Evolutionary conservation across 2,113 vertebrate species (phyloP), one percentile per base, ranked within the genome.

Genomic region (Osmerus mordax): DNA sequence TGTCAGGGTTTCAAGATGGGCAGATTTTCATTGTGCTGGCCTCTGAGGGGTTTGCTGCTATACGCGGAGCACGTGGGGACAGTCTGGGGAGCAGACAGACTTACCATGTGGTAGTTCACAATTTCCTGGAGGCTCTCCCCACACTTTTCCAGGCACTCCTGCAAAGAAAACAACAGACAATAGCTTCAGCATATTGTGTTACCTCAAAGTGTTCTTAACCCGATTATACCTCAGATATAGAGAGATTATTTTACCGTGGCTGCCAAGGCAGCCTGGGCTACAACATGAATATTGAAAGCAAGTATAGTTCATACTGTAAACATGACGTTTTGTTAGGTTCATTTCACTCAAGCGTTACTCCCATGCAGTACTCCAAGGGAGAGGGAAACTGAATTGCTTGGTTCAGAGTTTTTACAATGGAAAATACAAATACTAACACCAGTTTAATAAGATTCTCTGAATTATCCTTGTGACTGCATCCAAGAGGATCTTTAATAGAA

Each of bases 91-190:
- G 29, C 21, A 54, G 51, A 21, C 8, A 4, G 41, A 78, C 93
- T 89, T 82, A 99, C 97, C 94, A 96, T 99, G 90, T 99, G 97
- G 78, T 97, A 97, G 92, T 97, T 99, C 78, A 96, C 94, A 90
- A 97, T 97, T 85, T 99, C 97, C 87, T 99, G 97, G 52, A 99
- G 93, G 78, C 96, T 97, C 84, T 97, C 96, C 15, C 96, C 94
- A 4, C 96, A 99, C 79, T 98, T 95, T 82, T 98, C 95, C 81
- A 99, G 90, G 77, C 95, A 99, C 82, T 96, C 96, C 97, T 99
- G 83, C 64, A 80, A 82, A 72, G 23, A 85, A 79, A 80, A 85
- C 13, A 82, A 60, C 58, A 65, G 41, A 73, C 54, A 77, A 0
- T 13, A 21, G 53, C 25, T 36, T 75, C 13, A 75, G 56, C 19